Evolutionary conservation across 2,888 invertebrate species (phyloP).

Genomic region (Cheilosia variabilis): DNA sequence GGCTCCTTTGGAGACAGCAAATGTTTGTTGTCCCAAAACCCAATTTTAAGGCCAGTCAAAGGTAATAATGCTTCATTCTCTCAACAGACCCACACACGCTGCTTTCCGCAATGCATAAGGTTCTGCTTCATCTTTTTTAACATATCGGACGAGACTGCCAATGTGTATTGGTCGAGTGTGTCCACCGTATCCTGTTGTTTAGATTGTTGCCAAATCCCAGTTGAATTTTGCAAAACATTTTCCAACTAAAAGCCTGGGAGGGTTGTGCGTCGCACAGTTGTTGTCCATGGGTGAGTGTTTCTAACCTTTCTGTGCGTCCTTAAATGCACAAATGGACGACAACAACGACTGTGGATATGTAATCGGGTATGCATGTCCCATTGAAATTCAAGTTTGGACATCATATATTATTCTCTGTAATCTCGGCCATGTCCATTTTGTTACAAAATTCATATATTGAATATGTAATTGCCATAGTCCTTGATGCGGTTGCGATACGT

Average conservation of each 20-base stretch:
- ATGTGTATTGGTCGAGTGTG: slow-evolving; percentile 6
- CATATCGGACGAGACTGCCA: background rate
- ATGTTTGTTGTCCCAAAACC: slow-evolving; percentile 36
- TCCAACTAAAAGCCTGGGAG: slow-evolving; percentile 48
- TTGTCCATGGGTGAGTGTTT: slow-evolving; percentile 23
- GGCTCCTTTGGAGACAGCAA: slow-evolving; percentile 1
- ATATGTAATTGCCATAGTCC: slow-evolving; percentile 76
- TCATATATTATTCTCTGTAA: slow-evolving; percentile 79
- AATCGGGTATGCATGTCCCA: slow-evolving; percentile 72
- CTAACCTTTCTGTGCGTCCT: slow-evolving; percentile 70
- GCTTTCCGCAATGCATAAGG: slow-evolving; percentile 43
- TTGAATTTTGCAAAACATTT: slow-evolving; percentile 68
- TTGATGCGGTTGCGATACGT: slow-evolving; percentile 55
- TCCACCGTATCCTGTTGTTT: slow-evolving; percentile 48
- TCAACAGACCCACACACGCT: slow-evolving; percentile 6
- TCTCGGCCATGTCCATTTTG: slow-evolving; percentile 77
- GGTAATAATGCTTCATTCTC: slow-evolving; percentile 43
- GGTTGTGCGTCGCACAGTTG: slow-evolving; percentile 30
- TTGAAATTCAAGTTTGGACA: slow-evolving; percentile 78
- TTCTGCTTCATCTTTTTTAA: slow-evolving; percentile 37
- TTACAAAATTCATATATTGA: slow-evolving; percentile 78
- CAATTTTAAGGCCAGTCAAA: slow-evolving; percentile 60
- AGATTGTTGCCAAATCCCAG: slow-evolving; percentile 70
- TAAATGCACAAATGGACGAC: slow-evolving; percentile 64
- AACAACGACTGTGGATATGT: slow-evolving; percentile 30